phyloP scores from a whole-genome alignment of 2,797 vertebrate genomes.

The Psittacula echo region DNA sequence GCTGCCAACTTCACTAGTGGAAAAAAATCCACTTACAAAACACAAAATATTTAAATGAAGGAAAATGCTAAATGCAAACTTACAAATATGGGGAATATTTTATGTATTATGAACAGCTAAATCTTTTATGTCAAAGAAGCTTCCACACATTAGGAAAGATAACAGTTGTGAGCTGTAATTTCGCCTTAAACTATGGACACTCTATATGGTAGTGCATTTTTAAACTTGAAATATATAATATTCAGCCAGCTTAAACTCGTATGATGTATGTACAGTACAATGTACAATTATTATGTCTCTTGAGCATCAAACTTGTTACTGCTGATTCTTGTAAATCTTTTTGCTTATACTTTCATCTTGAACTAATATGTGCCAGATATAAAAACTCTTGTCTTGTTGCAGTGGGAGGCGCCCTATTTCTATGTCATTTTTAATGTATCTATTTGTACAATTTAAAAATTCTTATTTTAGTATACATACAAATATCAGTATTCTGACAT shows the following conservation, averaged over 20 bases:
- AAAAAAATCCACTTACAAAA: constrained; percentile 75
- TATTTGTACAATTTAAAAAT: constrained; percentile 99
- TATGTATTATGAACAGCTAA: constrained; percentile 76
- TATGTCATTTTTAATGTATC: constrained; percentile 99
- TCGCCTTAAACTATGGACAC: constrained; percentile 99
- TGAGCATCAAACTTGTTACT: constrained; percentile 90
- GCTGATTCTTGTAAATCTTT: constrained; percentile 90
- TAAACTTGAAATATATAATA: constrained; percentile 95
- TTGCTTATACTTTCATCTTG: constrained; percentile 92
- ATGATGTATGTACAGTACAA: constrained; percentile 94
- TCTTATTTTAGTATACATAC: constrained; percentile 99
- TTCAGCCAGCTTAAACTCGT: constrained; percentile 94
- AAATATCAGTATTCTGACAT: constrained; percentile 99
- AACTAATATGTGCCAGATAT: constrained; percentile 88
- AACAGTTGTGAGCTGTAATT: constrained; percentile 98
- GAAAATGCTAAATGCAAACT: constrained; percentile 69
- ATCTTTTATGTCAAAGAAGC: constrained; percentile 82
- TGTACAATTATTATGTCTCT: constrained; percentile 91
- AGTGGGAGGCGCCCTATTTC: constrained; percentile 95
- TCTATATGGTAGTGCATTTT: constrained; percentile 95
- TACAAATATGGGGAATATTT: constrained; percentile 74
- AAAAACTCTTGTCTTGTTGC: constrained; percentile 90
- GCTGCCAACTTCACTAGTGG: constrained; percentile 71
- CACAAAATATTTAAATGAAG: constrained; percentile 78
- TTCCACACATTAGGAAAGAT: constrained; percentile 85